Base-by-base conservation (phyloP, 2,888 invertebrate genomes). In the Rhagonycha lutea region DNA sequence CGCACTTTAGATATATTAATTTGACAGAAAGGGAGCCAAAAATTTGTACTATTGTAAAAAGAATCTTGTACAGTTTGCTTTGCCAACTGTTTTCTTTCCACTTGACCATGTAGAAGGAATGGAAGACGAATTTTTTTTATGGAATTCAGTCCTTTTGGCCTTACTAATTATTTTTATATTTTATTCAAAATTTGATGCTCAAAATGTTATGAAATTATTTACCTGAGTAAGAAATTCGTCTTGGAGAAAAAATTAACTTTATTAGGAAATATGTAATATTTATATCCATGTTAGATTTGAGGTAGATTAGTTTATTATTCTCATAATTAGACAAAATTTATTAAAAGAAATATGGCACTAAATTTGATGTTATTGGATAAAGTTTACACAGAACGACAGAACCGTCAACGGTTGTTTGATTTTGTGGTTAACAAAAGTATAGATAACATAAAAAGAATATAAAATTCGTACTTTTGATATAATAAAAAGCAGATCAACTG, bases 281-380 rank as follows among this genome's bases (percentile, higher is more conserved):
- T 29, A 73, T 75, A 75, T 75, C 70, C 76, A 73, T 76, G 76
- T 76, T 76, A 76, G 76, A 76, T 72, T 73, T 61, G 67, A 72
- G 71, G 62, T n/a, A 28, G 14, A 65, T 70, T 72, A 69, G 73
- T 73, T 70, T 76, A 47, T 47, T 47, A 70, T 76, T 76, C 68
- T 65, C 73, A 60, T 65, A 63, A 73, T 73, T 76, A 76, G 76
- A 63, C 61, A 63, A 75, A 75, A 72, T 75, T 75, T 74, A 74
- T 74, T 62, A 26, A 62, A 26, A 14, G 18, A 69, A 60, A 47
- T 60, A 65, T 65, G 63, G 63, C 63, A 65, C 63, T 65, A 65
- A 65, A 65, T 65, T 47, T 47, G 47, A 47, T 47, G 47, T 47
- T 18, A 18, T 18, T 47, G 47, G 47, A 47, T 47, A n/a, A 47